Evolutionary conservation across 2,797 vertebrate species (phyloP), one percentile per base, ranked within the genome.

Genomic region (Meriones psammophilus): DNA sequence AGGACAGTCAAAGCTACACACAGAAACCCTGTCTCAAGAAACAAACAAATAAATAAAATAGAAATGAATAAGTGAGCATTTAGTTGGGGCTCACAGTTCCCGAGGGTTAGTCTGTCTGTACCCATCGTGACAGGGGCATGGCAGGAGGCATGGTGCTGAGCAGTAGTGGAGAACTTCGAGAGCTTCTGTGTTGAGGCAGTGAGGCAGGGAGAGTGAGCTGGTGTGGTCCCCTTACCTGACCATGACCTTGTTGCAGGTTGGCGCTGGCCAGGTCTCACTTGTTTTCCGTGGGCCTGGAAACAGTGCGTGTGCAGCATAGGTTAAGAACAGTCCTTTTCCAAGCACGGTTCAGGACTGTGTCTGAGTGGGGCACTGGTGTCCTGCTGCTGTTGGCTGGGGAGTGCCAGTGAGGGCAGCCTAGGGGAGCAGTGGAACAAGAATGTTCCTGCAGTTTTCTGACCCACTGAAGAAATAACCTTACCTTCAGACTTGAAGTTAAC

Each of bases 221-320:
- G 10, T 50, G 50, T 50, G 50, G 30, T 89, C 60, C 74, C 91
- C 30, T 93, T 74, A 33, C 28, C 88, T 46, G 79, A 80, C 24
- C 39, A 2, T 78, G 54, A 94, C 14, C n/a, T 81, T 33, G 95
- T 96, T 97, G 87, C 97, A 97, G 87, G 86, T 66, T 83, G 90
- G 97, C 54, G 58, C 76, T 0, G 0, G 96, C 92, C 96, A 89
- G 66, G 10, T 94, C 18, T 66, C 62, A 30, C 33, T 90, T 93
- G 62, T 92, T 56, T 88, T 91, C 86, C 71, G 0, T 56, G 7
- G 69, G 15, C 64, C 50, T 10, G 50, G 50, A 10, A 50, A 50
- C 1, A 50, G 50, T 10, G 50, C 1, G 50, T 50, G 50, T 93
- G 24, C 6, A 54, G 18, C 42, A 64, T 30, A 30, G 36, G 39